phyloP scores from a whole-genome alignment of 2,888 invertebrate species.

The Rhorus exstirpatorius region DNA sequence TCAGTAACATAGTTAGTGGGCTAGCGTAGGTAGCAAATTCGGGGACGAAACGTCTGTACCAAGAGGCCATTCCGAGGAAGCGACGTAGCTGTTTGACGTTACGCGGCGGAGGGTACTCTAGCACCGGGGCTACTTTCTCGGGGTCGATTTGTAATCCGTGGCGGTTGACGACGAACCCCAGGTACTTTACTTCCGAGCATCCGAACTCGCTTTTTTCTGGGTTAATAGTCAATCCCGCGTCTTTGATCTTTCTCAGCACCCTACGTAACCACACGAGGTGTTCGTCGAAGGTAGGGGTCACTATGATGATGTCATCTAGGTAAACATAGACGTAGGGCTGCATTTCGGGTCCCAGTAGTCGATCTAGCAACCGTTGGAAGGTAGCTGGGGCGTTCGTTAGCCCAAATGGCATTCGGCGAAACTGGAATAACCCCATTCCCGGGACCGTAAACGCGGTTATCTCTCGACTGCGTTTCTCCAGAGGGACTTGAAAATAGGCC shows the following conservation, averaged over 20 bases:
- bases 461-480: conserved; percentile 62
- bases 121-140: conserved; percentile 8
- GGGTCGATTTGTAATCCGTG: conserved; percentile 22
- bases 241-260: conserved; percentile 73
- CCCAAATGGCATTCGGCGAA: conserved; percentile 76
- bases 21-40: conserved; percentile 11
- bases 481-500: conserved; percentile 69
- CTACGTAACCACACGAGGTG: conserved; percentile 60
- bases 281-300: conserved; percentile 56
- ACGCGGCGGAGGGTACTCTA: conserved; percentile 2
- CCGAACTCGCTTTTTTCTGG: conserved; percentile 38
- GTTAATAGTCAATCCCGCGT: conserved; percentile 68
- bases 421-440: conserved; percentile 75
- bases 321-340: conserved; percentile 62
- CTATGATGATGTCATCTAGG: conserved; percentile 68
- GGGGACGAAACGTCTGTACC: conserved; percentile 53
- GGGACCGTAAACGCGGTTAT: conserved; percentile 78
- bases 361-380: conserved; percentile 77
- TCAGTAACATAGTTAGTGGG: conserved; percentile 2
- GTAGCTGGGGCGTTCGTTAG: conserved; percentile 76
- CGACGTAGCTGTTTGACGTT: conserved; percentile 41
- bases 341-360: conserved; percentile 70
- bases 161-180: conserved; percentile 31
- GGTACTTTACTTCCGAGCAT: conserved; percentile 1
- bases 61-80: conserved; percentile 23